Conservation (phyloP, 64 coral and sea anemone genomes). For the Stichodactyla mertensii region DNA sequence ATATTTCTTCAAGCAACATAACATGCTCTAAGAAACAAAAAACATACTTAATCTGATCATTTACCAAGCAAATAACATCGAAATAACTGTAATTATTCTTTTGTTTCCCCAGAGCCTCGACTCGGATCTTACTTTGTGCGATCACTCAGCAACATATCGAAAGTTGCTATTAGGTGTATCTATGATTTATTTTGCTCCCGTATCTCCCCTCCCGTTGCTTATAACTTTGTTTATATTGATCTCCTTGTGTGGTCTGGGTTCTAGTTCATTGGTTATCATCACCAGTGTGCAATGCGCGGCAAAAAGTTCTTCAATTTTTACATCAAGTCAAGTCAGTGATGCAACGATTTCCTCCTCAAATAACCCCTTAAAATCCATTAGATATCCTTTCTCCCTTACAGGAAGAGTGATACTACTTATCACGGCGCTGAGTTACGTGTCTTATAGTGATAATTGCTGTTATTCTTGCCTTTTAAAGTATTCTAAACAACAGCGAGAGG, state of each 20-base stretch:
- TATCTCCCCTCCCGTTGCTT: background rate
- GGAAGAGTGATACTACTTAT: background rate
- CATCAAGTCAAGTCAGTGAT: background rate
- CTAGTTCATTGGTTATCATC: background rate
- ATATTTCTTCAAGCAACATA: too few relatives aligned
- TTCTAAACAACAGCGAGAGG: background rate
- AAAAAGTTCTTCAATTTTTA: background rate
- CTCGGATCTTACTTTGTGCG: too few relatives aligned
- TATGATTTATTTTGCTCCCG: background rate
- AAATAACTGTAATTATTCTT: too few relatives aligned
- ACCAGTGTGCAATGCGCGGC: slow-evolving; percentile 4
- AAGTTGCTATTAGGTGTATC: too few relatives aligned
- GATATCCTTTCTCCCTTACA: background rate
- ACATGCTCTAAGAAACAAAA: too few relatives aligned
- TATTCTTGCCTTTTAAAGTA: background rate
- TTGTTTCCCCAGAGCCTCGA: too few relatives aligned
- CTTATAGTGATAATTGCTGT: background rate
- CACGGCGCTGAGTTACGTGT: background rate
- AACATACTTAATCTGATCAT: too few relatives aligned
- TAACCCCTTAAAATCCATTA: background rate
- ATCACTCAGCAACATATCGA: too few relatives aligned
- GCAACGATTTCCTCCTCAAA: background rate
- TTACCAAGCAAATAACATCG: too few relatives aligned
- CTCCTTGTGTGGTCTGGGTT: background rate
- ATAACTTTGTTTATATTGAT: background rate